Conservation (phyloP, 2,888 invertebrate species). For the Chironomus riparius region DNA sequence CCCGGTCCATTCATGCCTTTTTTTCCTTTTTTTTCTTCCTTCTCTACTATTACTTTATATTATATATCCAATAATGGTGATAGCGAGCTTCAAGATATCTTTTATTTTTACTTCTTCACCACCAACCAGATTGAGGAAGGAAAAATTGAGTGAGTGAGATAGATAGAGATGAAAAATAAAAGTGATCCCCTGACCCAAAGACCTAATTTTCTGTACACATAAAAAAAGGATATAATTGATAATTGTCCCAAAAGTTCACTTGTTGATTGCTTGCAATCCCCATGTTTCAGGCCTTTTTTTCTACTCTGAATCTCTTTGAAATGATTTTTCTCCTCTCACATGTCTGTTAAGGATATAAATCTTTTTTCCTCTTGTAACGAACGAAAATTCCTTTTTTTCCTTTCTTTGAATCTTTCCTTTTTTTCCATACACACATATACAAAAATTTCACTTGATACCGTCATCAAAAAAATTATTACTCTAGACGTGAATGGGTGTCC, state of each 20-base stretch:
- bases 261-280: slow-evolving; percentile 11
- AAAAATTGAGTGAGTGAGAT: neutral
- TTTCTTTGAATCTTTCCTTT: neutral
- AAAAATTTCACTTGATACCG: slow-evolving; percentile 25
- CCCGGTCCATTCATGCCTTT: slow-evolving; percentile 9
- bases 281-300: neutral
- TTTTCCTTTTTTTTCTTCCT: neutral
- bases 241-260: slow-evolving; percentile 24
- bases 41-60: neutral
- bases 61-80: neutral
- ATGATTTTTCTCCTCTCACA: neutral
- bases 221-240: slow-evolving; percentile 26
- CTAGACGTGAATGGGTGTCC: slow-evolving; percentile 15
- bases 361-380: neutral
- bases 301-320: neutral
- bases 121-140: neutral
- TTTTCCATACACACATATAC: too few relatives aligned
- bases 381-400: neutral
- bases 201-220: slow-evolving; percentile 23
- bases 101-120: neutral
- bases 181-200: slow-evolving; percentile 22
- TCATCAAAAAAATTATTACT: slow-evolving; percentile 27
- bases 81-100: neutral
- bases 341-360: neutral
- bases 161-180: neutral